These are phyloP conservation scores for Apocrypta bakeri DNA, from an alignment of 1,140 invertebrate genomes.

Conservation along the genomic window DNA sequence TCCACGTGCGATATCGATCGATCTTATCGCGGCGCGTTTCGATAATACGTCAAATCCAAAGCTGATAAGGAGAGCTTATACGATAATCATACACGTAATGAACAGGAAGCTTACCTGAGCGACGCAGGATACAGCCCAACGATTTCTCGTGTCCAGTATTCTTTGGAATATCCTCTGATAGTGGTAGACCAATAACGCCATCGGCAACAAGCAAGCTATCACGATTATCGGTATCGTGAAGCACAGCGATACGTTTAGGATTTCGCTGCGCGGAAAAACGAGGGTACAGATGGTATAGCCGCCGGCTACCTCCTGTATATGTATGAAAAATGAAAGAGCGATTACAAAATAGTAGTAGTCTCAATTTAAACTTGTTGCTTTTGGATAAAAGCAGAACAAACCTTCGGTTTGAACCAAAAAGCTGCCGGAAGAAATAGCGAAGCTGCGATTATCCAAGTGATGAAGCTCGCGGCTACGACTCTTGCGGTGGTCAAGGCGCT, in stretches of 20 bases:
- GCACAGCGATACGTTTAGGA: constrained; percentile 73
- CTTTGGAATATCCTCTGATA: constrained; percentile 78
- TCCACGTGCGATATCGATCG: too few relatives aligned
- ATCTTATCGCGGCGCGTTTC: too few relatives aligned
- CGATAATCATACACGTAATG: not conserved
- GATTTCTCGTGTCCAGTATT: constrained; percentile 73
- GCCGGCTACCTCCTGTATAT: constrained; percentile 53
- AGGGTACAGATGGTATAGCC: constrained; percentile 75
- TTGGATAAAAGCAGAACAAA: too few relatives aligned
- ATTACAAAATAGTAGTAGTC: too few relatives aligned
- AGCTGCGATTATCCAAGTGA: constrained; percentile 74
- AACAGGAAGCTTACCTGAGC: constrained; percentile 60
- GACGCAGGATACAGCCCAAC: constrained; percentile 74
- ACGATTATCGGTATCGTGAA: constrained; percentile 76
- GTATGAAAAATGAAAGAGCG: constrained; percentile 36
- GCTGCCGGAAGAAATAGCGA: constrained; percentile 74
- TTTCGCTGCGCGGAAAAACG: constrained; percentile 74
- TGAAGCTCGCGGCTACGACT: constrained; percentile 68
- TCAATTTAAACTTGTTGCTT: too few relatives aligned
- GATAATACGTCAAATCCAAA: too few relatives aligned
- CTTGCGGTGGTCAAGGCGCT: constrained; percentile 73
- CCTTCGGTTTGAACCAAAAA: constrained; percentile 74
- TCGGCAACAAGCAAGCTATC: constrained; percentile 75
- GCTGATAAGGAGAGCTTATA: too few relatives aligned
- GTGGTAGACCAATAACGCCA: constrained; percentile 76